A percentile compares a stretch with the other conserved stretches of the same genome.
Conservation (phyloP, 2,888 invertebrate species). For the Octonoba sinensis region DNA sequence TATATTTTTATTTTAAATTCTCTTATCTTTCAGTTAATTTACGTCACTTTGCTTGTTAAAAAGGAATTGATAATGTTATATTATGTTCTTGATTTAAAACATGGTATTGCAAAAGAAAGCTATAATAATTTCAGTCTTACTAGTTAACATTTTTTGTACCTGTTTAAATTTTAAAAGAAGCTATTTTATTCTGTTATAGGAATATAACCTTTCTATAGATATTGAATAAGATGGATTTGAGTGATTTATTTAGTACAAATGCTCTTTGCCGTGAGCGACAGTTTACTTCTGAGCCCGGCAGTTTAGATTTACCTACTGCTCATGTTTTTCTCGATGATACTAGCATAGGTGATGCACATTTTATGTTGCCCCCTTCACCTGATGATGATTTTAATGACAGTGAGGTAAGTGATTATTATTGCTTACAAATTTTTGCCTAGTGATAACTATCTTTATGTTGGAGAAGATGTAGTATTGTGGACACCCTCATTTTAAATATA, state of each 20-base stretch:
- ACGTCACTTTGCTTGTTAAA: no score
- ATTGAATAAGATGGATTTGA: slow-evolving; percentile 41
- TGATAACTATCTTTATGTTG: neutral
- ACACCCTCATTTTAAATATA: no score
- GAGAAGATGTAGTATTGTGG: neutral
- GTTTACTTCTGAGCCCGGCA: slow-evolving; percentile 51
- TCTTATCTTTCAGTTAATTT: no score
- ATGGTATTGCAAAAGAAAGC: no score
- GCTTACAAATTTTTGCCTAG: neutral
- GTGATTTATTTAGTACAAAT: slow-evolving; percentile 44
- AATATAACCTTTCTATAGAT: neutral
- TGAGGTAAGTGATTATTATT: slow-evolving; percentile 32
- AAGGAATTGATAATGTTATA: no score
- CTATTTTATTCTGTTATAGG: neutral
- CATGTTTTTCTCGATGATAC: slow-evolving; percentile 62
- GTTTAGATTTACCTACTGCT: slow-evolving; percentile 57
- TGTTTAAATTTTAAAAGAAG: no score
- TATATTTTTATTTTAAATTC: no score
- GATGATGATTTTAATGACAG: slow-evolving; percentile 39
- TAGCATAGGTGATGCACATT: slow-evolving; percentile 58
- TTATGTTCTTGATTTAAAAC: no score
- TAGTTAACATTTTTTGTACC: no score
- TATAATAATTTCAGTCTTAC: no score
- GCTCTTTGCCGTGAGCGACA: slow-evolving; percentile 49
- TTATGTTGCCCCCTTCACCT: slow-evolving; percentile 52